These are phyloP conservation scores for Equus quagga DNA, from an alignment of 2,113 vertebrate species.

Conservation along the genomic window DNA sequence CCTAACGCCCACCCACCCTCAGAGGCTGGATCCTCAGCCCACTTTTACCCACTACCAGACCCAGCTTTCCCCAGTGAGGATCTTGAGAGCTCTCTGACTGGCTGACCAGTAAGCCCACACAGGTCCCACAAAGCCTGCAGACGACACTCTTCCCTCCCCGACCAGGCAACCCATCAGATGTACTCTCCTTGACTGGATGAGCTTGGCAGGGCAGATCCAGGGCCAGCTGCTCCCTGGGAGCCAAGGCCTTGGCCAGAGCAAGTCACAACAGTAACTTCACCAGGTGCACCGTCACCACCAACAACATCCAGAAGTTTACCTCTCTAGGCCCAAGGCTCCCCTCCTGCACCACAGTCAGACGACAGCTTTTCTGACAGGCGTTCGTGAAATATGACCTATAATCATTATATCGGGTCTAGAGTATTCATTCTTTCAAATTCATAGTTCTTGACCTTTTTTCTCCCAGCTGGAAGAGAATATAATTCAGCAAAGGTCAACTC, in stretches of 20 bases:
- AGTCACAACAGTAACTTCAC: not conserved
- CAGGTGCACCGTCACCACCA: not conserved
- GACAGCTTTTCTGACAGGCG: not conserved
- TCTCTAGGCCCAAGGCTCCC: not conserved
- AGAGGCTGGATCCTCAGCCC: not conserved
- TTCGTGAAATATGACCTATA: not conserved
- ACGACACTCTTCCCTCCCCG: not conserved
- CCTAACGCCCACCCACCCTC: not conserved
- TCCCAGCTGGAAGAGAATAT: not conserved
- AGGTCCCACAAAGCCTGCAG: not conserved
- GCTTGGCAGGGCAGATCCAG: not conserved
- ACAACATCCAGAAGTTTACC: not conserved
- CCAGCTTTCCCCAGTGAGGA: not conserved
- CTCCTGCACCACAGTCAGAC: not conserved
- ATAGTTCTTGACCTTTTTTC: not conserved
- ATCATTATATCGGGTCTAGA: not conserved
- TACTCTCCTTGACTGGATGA: not conserved
- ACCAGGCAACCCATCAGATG: not conserved
- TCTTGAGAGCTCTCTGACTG: not conserved
- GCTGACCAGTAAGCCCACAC: not conserved
- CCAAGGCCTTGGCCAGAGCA: not conserved
- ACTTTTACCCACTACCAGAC: not conserved
- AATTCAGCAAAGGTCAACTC: not conserved
- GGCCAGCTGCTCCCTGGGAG: not conserved
- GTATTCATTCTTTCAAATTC: not conserved